Evolutionary conservation across 2,888 invertebrate species (phyloP), one percentile per base, ranked within the genome.

Genomic region (Drosophila rubida): DNA sequence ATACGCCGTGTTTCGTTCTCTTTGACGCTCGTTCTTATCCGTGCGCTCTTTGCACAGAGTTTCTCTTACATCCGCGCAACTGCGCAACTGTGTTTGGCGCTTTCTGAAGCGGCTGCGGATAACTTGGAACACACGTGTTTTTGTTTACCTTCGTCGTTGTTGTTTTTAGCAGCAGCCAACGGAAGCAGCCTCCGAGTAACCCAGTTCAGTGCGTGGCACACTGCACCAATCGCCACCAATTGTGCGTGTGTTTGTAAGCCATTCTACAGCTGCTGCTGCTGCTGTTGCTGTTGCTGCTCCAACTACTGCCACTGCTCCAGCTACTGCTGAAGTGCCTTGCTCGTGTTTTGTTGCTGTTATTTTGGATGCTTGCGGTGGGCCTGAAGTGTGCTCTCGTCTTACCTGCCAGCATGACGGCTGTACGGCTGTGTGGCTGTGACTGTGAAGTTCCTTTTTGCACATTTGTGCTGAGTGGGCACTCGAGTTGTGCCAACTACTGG

Each of bases 131-230:
- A 75, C 84, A 84, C 84, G 84, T 84, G 84, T 87, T 87, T 84
- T 84, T 84, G 84, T 84, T 84, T 84, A 84, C 84, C 71, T 87
- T 82, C 80, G 59, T 69, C 69, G 69, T 74, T 75, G 75, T 81
- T 84, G 71, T 74, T 81, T 62, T 68, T 53, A 27, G 45, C 32
- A 59, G 30, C 51, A 58, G 32, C 48, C 74, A 64, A 45, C 54
- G 42, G 66, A 69, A 49, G 37, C 66, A 65, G 66, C 58, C 64
- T 63, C 66, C 49, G 66, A 55, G 64, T 82, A 83, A 78, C 80
- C 80, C 71, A 80, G 68, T 79, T 80, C 64, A 60, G 53, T 80
- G 81, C 81, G 74, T 68, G 55, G 49, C 44, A 68, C 58, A 68
- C 60, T 75, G 72, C 69, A 67, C 51, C 78, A 63, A 61, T 51